Evolutionary conservation across 2,888 invertebrate species (phyloP), one percentile per base, ranked within the genome.

Genomic region (Meiosimyza decipiens): DNA sequence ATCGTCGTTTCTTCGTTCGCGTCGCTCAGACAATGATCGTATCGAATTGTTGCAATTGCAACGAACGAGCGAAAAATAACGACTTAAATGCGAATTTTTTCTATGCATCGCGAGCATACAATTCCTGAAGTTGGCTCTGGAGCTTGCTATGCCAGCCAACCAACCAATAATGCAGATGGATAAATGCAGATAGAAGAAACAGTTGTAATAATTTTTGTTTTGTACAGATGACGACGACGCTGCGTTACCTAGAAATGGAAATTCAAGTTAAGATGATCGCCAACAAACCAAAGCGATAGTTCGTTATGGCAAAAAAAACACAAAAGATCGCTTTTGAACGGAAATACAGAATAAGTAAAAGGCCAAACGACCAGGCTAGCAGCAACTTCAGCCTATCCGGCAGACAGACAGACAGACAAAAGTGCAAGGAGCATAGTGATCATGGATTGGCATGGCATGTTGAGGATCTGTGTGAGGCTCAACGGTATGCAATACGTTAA

Each of bases 1-100:
- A 15, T 63, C 63, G 63, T 47, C 63, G 63, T 16, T 40, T 5
- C 40, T 40, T 40, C 40, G 6, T 7, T 40, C 40, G 6, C 63
- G 47, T n/a, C 16, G 49, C 16, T 16, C n/a, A 49, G n/a, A 40
- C 7, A 63, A n/a, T 63, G 77, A 82, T 81, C 81, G 78, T 83
- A 83, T 83, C 83, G 79, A 80, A 77, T 74, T 77, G 75, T 76
- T 75, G 75, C 78, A 77, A n/a, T 40, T 65, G 75, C 63, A 52
- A 47, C 63, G 40, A 62, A 12, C 28, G 47, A 22, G 22, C 59
- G 13, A 73, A 75, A 73, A 75, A 74, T 74, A 74, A 74, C 74
- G 77, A 76, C 74, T 74, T 75, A 73, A 76, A 73, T 73, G 74
- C 71, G 73, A 74, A 71, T 71, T 60, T 72, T 49, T 49, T 66